Base-by-base conservation (phyloP, 2,797 vertebrate genomes). In the Sebastolobus altivelis region DNA sequence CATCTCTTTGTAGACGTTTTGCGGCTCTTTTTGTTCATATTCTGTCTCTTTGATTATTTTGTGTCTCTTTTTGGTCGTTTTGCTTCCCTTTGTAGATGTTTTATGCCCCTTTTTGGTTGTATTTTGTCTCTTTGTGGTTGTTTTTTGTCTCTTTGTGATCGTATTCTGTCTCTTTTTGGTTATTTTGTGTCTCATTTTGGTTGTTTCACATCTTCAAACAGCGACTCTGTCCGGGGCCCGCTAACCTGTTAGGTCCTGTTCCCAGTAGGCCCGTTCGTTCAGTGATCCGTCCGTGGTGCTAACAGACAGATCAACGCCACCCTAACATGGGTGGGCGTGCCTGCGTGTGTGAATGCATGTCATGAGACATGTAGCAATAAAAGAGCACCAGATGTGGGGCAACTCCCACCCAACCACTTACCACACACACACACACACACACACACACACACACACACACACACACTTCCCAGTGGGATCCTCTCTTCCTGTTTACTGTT, bases 401-500 rank as follows among this genome's bases (percentile, higher is more conserved):
- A 85, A 63, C 67, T 40, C 76, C 85, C 66, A 55, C 54, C 72
- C 52, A 74, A 27, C 33, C 70, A 63, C 66, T 37, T 60, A 60
- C 62, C 6, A 18, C 63, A 59, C 56, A 63, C 60, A 54, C 54
- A 5, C 54, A 56, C 25, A 46, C 29, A 60, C 59, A n/a, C 55
- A 22, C 27, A 25, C 31, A 66, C 52, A 54, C 54, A 52, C 69
- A 46, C 14, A 38, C 37, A 38, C 59, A 37, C 33, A 38, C 16
- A 65, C 61, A 55, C 52, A 37, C 33, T 37, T 59, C 68, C 90
- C 88, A 59, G 67, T 86, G 90, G 91, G 90, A 93, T 76, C 79
- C 79, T 61, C 72, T 80, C 90, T 92, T 95, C 92, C 91, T 93
- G 89, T 93, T 93, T 91, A 90, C 89, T 73, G 76, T 81, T 84